Evolutionary conservation across 2,888 invertebrate species (phyloP), one percentile per base, ranked within the genome.

Genomic region (Drosophila barbarae): DNA sequence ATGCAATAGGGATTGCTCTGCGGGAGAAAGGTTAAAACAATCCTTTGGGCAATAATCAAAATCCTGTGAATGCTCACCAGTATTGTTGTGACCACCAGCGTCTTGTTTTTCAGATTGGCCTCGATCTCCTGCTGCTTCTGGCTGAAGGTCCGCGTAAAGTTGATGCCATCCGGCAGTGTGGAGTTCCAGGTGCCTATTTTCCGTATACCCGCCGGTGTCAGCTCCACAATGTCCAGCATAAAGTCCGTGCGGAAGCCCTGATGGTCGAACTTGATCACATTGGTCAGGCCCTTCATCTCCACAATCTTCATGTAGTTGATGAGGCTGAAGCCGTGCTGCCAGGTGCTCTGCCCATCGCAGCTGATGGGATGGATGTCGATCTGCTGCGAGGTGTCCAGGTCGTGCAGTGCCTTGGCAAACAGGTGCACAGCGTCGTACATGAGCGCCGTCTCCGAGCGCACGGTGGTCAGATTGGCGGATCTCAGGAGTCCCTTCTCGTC

Each of bases 271-370:
- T 96, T 96, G 84, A 98, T 96, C 60, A 94, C 93, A 72, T 98
- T 98, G 1, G 97, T 97, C 76, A 97, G 90, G n/a, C 98, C 98
- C 80, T 94, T 93, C 93, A 96, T 95, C 91, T 96, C 96, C 71
- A 97, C 98, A 87, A 96, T 95, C 92, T 96, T 97, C 96, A 98
- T 97, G 87, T 97, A 97, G 91, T 98, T 98, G 80, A 98, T 96
- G 74, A 98, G 92, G 84, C 96, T 96, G 89, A 95, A 96, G 70
- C 98, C 98, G 84, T 98, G 96, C 18, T 95, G 95, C 97, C 98
- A 98, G 12, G 96, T 96, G 88, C 96, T 95, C 72, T 95, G 94
- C 0, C 94, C 94, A 83, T 96, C 96, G 85, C 97, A 97, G 54
- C 95, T 95, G 63, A 97, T 91, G 1, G 96, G 94, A 86, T 95